phyloP scores from a whole-genome alignment of 2,888 invertebrate genomes.

The Lagria hirta region DNA sequence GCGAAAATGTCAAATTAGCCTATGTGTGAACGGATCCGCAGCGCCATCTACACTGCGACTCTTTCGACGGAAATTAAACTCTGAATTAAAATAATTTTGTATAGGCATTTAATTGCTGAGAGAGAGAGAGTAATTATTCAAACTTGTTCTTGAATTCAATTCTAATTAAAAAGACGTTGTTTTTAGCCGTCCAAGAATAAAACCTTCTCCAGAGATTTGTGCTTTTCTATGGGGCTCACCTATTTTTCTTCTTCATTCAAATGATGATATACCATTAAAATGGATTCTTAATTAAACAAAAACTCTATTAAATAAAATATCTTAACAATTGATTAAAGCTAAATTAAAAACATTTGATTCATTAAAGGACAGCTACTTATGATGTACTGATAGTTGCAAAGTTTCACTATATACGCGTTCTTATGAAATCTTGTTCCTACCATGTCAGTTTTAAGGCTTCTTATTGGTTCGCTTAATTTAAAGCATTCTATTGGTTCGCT shows the following conservation, averaged over 20 bases:
- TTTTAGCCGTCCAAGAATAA: conserved; percentile 33
- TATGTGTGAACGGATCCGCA: conserved; percentile 34
- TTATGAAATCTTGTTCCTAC: too few species aligned
- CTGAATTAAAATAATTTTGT: conserved; percentile 51
- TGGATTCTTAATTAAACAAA: too few species aligned
- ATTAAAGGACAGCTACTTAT: too few species aligned
- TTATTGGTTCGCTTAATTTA: too few species aligned
- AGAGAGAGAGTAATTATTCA: conserved; percentile 44
- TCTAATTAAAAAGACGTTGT: conserved; percentile 43
- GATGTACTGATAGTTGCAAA: too few species aligned
- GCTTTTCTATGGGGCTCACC: conserved; percentile 11
- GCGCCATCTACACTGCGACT: conserved; percentile 19
- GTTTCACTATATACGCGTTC: too few species aligned
- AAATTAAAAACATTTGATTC: too few species aligned
- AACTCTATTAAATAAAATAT: too few species aligned
- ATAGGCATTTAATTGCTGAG: conserved; percentile 49
- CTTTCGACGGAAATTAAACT: conserved; percentile 42
- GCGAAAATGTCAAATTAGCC: conserved; percentile 36
- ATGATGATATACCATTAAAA: too few species aligned
- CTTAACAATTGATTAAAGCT: too few species aligned
- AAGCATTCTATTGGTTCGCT: too few species aligned
- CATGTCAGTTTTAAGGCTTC: too few species aligned
- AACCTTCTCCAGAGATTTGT: conserved; percentile 22
- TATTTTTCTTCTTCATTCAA: background rate
- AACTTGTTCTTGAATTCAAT: conserved; percentile 35